These are phyloP conservation scores for Acrobeloides nanus DNA, from an alignment of 2,888 invertebrate genomes.

Conservation along the genomic window DNA sequence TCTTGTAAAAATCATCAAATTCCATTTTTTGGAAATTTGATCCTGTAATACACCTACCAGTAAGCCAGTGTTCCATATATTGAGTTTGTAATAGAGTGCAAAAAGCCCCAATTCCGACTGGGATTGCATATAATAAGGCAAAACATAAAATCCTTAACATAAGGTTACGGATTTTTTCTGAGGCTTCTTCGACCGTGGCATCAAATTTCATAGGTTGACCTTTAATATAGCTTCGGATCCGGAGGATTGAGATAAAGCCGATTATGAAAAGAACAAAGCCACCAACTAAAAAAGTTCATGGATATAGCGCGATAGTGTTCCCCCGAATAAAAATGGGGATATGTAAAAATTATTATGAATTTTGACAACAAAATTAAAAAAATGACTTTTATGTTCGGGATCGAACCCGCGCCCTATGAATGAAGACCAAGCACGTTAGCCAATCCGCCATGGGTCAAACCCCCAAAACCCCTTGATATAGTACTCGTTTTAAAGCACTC, in stretches of 20 bases:
- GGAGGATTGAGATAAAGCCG: constrained; percentile 83
- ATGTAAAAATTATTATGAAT: too few relatives aligned
- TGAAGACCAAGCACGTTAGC: too few relatives aligned
- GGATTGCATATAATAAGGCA: constrained; percentile 75
- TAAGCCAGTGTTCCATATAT: constrained; percentile 65
- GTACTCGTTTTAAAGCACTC: too few relatives aligned
- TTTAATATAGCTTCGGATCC: constrained; percentile 80
- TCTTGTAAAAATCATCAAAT: too few relatives aligned
- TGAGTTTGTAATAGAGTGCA: too few relatives aligned
- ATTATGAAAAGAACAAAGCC: constrained; percentile 81
- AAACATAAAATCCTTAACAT: constrained; percentile 80
- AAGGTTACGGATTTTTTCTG: constrained; percentile 55
- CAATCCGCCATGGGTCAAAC: too few relatives aligned
- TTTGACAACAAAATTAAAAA: too few relatives aligned
- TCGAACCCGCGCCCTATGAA: too few relatives aligned
- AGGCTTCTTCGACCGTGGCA: constrained; percentile 17
- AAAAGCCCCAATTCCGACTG: constrained; percentile 42
- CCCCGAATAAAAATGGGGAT: too few relatives aligned
- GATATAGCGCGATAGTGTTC: neutral
- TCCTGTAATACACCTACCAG: constrained; percentile 36
- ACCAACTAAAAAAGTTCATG: constrained; percentile 58
- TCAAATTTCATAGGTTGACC: constrained; percentile 62
- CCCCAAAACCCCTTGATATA: too few relatives aligned
- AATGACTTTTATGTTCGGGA: too few relatives aligned
- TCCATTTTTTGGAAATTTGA: too few relatives aligned